These are phyloP conservation scores for Potamarius usumacintae DNA, from an alignment of 2,113 vertebrate genomes.

Conservation along the genomic window DNA sequence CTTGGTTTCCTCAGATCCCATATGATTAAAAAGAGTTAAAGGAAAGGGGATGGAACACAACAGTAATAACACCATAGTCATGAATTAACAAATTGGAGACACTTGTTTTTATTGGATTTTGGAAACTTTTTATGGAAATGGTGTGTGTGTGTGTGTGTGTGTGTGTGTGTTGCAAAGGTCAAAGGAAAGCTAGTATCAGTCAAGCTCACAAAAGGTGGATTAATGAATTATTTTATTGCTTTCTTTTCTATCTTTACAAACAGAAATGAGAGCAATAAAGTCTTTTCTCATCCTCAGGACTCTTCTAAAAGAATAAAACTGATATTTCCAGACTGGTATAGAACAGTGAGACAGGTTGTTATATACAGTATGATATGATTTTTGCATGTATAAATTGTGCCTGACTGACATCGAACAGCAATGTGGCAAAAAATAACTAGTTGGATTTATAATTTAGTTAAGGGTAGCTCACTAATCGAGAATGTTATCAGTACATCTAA, in stretches of 20 bases:
- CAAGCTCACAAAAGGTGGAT: background rate
- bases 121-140: too few relatives aligned
- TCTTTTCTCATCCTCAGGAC: background rate
- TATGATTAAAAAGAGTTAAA: too few relatives aligned
- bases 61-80: too few relatives aligned
- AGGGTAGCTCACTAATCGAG: background rate
- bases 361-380: too few relatives aligned
- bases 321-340: background rate
- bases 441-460: background rate
- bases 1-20: too few relatives aligned
- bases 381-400: too few relatives aligned
- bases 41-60: too few relatives aligned
- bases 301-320: background rate
- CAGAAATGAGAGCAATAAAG: background rate
- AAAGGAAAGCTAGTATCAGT: background rate
- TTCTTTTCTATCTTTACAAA: background rate
- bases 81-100: too few relatives aligned
- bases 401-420: background rate
- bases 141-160: too few relatives aligned
- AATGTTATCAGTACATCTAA: background rate
- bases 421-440: background rate
- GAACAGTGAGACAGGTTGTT: background rate
- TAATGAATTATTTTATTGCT: background rate
- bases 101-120: too few relatives aligned
- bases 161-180: background rate